A percentile compares a stretch with the other conserved stretches of the same genome.
phyloP scores from a whole-genome alignment of 1,140 invertebrate species.

The Chrysoperla carnea region DNA sequence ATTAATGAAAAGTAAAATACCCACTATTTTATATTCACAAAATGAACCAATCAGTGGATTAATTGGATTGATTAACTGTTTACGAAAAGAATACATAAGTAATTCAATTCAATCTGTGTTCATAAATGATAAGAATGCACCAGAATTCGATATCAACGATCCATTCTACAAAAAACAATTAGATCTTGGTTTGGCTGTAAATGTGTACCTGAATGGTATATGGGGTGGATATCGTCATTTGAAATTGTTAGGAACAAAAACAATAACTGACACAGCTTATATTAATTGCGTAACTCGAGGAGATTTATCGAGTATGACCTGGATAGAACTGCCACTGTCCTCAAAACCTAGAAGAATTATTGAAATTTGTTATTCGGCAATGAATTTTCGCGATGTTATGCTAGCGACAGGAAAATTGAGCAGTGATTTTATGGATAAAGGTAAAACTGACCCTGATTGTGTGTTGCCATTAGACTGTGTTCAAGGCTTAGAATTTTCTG shows the following conservation, averaged over 20 bases:
- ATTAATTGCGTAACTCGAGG: no score
- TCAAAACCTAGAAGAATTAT: no score
- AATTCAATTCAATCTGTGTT: conserved; percentile 27
- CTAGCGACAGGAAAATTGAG: conserved; percentile 52
- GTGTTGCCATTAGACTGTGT: conserved; percentile 32
- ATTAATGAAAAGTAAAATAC: conserved; percentile 29
- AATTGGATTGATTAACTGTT: conserved; percentile 62
- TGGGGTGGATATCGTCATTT: conserved; percentile 67
- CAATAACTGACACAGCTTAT: no score
- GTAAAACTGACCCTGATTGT: conserved; percentile 38
- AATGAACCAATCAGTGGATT: conserved; percentile 52
- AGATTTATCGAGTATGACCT: no score
- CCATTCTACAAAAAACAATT: conserved; percentile 45
- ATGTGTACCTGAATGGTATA: conserved; percentile 51
- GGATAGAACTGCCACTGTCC: conserved; percentile 19
- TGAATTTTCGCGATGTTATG: conserved; percentile 71
- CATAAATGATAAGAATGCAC: conserved; percentile 43
- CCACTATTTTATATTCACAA: conserved; percentile 41
- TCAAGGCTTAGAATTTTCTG: conserved; percentile 57
- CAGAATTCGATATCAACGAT: conserved; percentile 38
- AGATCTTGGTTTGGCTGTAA: conserved; percentile 56
- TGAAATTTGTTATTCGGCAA: conserved; percentile 36
- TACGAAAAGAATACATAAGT: conserved; percentile 48
- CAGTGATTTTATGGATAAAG: conserved; percentile 33
- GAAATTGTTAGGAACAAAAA: no score